A percentile compares a stretch with the other conserved stretches of the same genome.
Evolutionary conservation across 2,888 invertebrate genomes (phyloP).

Genomic region (Hypercompe scribonia): DNA sequence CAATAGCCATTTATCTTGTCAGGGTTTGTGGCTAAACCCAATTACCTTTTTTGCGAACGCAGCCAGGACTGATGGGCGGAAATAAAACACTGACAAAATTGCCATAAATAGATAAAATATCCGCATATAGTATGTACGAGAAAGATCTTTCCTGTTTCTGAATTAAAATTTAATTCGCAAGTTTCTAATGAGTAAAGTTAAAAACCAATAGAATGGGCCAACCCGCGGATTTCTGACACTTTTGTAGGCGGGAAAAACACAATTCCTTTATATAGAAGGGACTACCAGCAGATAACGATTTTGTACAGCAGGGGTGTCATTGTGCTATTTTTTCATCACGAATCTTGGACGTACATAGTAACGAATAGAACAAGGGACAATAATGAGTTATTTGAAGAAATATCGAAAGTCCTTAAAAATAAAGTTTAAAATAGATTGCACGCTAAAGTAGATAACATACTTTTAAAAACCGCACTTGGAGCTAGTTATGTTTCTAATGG

Average conservation of each 20-base stretch:
- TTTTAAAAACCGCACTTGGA: background rate
- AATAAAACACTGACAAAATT: conserved; percentile 18
- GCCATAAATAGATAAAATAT: conserved; percentile 15
- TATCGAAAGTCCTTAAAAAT: background rate
- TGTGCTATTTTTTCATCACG: background rate
- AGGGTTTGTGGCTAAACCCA: conserved; percentile 23
- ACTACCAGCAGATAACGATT: background rate
- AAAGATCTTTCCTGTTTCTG: background rate
- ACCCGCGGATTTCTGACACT: background rate
- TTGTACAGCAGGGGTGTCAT: background rate
- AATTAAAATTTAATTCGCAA: background rate
- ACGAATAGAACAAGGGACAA: background rate
- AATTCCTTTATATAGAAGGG: background rate
- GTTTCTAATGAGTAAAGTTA: conserved; percentile 2
- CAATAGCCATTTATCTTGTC: conserved; percentile 21
- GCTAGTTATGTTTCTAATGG: background rate
- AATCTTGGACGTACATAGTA: background rate
- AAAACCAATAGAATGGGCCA: background rate
- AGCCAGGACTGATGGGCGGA: conserved; percentile 15
- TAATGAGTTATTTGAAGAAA: background rate
- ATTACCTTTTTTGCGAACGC: conserved; percentile 21
- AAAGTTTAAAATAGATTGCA: background rate
- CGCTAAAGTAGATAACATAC: background rate
- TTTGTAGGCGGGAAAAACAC: background rate
- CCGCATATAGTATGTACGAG: background rate